Evolutionary conservation across 2,797 vertebrate species (phyloP), one percentile per base, ranked within the genome.

Genomic region (Chloroceryle inda): DNA sequence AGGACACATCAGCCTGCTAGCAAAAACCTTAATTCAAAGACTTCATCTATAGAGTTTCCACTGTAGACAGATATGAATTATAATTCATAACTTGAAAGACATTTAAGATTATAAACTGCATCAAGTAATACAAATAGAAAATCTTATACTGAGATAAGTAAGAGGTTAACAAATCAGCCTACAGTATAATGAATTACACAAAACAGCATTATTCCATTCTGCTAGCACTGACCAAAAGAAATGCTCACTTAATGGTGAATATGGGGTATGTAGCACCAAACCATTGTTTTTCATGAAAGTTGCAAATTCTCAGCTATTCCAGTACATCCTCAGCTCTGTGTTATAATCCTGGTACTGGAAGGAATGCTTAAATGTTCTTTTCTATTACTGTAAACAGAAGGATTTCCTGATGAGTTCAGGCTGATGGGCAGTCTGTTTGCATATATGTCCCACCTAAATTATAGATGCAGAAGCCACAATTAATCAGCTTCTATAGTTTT

Each of bases 361-460:
- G 21, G 37, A 89, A 78, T 20, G 12, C 50, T 90, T 63, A 56
- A 88, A 26, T 15, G 4, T 47, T 79, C 20, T 78, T 14, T 50
- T 80, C 62, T 81, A 29, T 55, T 85, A 83, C 55, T 69, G 44
- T 74, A 81, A 94, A 84, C 40, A 79, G 53, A 87, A 91, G 64
- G 62, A 69, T 66, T 83, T 94, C 71, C 71, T 50, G 38, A 78
- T 12, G 27, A 67, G 73, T 56, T 71, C 52, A 73, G 67, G 42
- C 18, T 81, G 79, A 93, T 73, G 73, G 72, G 75, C 82, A 94
- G 59, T 35, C 63, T 88, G 58, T 78, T 89, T 86, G 79, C 50
- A 94, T 86, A 88, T 40, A 42, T 78, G 59, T 63, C 77, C 69
- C 88, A 31, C 42, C 38, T 95, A 52, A 95, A 96, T 95, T 88